phyloP scores from a whole-genome alignment of 2,113 vertebrate species.

The Turnix velox region DNA sequence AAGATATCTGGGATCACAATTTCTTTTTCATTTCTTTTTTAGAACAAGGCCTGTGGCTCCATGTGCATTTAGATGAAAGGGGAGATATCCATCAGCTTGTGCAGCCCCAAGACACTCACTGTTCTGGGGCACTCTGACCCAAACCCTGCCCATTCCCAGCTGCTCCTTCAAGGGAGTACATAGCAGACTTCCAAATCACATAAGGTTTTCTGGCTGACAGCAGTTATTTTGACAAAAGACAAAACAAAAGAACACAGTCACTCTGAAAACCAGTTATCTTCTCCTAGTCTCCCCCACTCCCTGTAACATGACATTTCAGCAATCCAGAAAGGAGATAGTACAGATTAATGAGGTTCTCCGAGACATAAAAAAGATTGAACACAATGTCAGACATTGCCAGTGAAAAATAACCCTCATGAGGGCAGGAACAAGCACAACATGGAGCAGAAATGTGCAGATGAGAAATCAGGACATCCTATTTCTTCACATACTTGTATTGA shows the following conservation, averaged over 20 bases:
- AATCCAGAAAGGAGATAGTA: not conserved
- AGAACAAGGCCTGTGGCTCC: not conserved
- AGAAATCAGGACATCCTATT: not conserved
- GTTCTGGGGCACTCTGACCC: not conserved
- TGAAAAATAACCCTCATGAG: not conserved
- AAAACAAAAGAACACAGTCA: not conserved
- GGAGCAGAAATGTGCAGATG: not conserved
- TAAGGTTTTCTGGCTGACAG: not conserved
- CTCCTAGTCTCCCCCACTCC: not conserved
- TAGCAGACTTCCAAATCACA: not conserved
- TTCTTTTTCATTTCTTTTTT: too few relatives aligned
- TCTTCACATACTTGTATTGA: not conserved
- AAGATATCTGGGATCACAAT: not conserved
- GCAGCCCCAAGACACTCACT: not conserved
- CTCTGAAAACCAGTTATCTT: not conserved
- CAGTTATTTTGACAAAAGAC: not conserved
- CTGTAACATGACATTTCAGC: not conserved
- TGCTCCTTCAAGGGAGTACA: not conserved
- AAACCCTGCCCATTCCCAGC: not conserved
- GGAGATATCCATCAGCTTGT: not conserved
- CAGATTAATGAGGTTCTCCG: not conserved
- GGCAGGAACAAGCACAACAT: not conserved
- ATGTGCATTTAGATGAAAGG: not conserved
- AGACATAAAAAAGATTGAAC: not conserved
- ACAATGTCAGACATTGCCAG: not conserved